Percentiles rank a stretch among this genome's conserved stretches.
These are phyloP conservation scores for Rhagonycha fulva DNA, from an alignment of 2,888 invertebrate species.

Conservation along the genomic window DNA sequence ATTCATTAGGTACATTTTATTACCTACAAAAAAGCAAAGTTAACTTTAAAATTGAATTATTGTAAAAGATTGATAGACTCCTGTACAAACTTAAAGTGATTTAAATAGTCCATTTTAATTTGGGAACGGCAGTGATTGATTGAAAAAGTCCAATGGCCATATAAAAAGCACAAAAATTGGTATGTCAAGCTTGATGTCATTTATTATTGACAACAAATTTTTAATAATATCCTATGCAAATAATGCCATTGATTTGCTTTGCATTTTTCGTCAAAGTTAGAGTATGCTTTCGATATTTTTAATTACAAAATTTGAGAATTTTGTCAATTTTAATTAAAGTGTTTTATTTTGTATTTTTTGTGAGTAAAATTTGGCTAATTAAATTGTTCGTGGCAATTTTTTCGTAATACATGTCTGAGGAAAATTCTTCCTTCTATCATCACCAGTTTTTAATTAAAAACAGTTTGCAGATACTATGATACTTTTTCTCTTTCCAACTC, in stretches of 20 bases:
- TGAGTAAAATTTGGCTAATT: background rate
- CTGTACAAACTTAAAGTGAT: background rate
- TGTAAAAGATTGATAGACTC: background rate
- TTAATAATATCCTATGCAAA: background rate
- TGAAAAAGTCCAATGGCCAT: background rate
- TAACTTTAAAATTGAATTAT: background rate
- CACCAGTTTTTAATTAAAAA: slow-evolving; percentile 26
- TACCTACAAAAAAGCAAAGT: background rate
- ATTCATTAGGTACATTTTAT: background rate
- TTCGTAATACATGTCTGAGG: slow-evolving; percentile 6
- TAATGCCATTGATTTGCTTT: background rate
- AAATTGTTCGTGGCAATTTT: background rate
- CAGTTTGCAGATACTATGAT: slow-evolving; percentile 18
- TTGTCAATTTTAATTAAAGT: background rate
- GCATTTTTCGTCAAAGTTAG: background rate
- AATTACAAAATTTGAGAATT: background rate
- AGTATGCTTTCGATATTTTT: background rate
- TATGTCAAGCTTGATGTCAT: background rate
- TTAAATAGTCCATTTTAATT: background rate
- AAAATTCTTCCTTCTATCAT: slow-evolving; percentile 3
- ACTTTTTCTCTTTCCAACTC: slow-evolving; percentile 23
- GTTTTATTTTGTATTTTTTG: background rate
- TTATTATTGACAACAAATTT: background rate
- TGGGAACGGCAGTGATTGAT: background rate
- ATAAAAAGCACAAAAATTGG: background rate